Percentiles rank a stretch among this genome's conserved stretches.
phyloP scores from a whole-genome alignment of 2,888 invertebrate species.

The Pedicia rivosa region DNA sequence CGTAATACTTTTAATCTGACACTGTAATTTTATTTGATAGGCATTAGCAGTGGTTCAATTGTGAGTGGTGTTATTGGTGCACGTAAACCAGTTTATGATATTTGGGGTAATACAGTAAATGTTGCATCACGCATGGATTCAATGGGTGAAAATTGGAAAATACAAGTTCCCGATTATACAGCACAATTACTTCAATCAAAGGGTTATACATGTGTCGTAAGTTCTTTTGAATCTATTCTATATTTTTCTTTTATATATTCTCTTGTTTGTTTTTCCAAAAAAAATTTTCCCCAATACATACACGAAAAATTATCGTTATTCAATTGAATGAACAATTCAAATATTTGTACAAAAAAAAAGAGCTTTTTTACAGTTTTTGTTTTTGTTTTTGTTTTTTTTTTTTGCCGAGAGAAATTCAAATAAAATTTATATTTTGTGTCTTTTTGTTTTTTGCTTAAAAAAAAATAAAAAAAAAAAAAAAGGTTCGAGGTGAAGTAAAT shows the following conservation, averaged over 20 bases:
- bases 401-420: neutral
- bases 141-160: conserved; percentile 72
- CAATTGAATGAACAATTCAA: too few species aligned
- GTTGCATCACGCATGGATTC: conserved; percentile 96
- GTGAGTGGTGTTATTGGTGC: conserved; percentile 95
- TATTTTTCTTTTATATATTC: too few species aligned
- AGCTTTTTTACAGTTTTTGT: too few species aligned
- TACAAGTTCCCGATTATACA: conserved; percentile 77
- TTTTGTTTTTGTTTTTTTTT: too few species aligned
- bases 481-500: conserved; percentile 75
- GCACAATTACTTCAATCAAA: conserved; percentile 44
- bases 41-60: conserved; percentile 80
- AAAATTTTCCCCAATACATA: too few species aligned
- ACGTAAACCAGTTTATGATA: conserved; percentile 89
- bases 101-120: conserved; percentile 96
- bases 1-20: too few species aligned
- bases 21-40: too few species aligned
- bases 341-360: too few species aligned
- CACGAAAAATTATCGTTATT: too few species aligned
- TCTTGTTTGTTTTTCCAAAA: too few species aligned
- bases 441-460: too few species aligned
- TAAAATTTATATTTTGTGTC: neutral
- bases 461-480: too few species aligned
- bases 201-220: conserved; percentile 29
- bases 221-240: conserved; percentile 4